phyloP scores from a whole-genome alignment of 2,113 vertebrate genomes.

The Lycaon pictus region DNA sequence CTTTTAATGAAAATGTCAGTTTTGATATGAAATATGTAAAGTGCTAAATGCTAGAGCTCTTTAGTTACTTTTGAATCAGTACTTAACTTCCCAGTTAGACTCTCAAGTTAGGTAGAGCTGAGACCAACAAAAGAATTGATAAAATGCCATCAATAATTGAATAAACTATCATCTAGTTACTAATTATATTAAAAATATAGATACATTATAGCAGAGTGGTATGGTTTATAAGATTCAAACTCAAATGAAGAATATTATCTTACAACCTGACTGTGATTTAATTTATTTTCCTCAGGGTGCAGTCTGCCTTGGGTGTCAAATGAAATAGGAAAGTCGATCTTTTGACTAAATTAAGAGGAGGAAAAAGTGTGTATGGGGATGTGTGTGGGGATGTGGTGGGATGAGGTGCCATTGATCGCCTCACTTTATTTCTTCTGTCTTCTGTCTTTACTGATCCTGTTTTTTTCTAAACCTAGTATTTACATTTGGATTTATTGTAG shows the following conservation, averaged over 20 bases:
- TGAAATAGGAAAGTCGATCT: background rate
- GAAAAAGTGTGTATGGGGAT: background rate
- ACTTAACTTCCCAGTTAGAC: background rate
- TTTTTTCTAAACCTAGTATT: background rate
- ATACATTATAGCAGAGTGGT: slow-evolving; percentile 53
- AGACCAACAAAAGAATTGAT: slow-evolving; percentile 58
- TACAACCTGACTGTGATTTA: background rate
- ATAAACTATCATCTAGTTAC: background rate
- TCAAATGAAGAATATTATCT: background rate
- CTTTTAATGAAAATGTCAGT: slow-evolving; percentile 79
- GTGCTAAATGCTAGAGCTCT: slow-evolving; percentile 59
- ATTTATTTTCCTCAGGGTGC: background rate
- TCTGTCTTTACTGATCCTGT: background rate
- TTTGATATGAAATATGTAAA: slow-evolving; percentile 79
- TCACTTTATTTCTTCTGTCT: background rate
- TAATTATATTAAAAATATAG: background rate
- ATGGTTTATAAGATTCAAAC: background rate
- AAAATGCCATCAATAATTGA: background rate
- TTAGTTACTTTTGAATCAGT: slow-evolving; percentile 10
- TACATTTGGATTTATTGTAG: background rate
- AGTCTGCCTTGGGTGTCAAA: background rate
- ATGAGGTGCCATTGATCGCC: background rate
- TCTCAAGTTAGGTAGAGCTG: background rate
- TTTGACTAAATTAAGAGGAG: background rate
- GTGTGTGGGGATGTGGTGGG: background rate